phyloP scores from a whole-genome alignment of 2,797 vertebrate genomes.

The Rhinogobio ventralis region DNA sequence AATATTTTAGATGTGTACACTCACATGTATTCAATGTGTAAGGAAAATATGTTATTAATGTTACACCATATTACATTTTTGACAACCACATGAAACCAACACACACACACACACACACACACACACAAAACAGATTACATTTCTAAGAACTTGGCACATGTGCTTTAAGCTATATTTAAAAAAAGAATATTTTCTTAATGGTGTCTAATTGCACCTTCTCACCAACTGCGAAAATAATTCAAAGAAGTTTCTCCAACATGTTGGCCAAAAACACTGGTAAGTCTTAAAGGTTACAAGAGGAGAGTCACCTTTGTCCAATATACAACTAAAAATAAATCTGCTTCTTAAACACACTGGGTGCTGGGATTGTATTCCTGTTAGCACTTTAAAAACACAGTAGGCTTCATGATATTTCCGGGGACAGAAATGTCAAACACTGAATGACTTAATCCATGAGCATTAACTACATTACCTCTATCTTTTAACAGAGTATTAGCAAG shows the following conservation, averaged over 20 bases:
- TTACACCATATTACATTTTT: not conserved
- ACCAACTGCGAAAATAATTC: not conserved
- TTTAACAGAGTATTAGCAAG: slow-evolving; percentile 18
- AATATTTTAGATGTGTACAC: too few species aligned
- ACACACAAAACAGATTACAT: too few species aligned
- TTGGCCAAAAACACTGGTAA: not conserved
- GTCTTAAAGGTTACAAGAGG: not conserved
- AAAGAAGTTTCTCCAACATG: not conserved
- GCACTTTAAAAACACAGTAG: not conserved
- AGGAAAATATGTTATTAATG: too few species aligned
- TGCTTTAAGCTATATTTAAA: not conserved
- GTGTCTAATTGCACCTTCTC: not conserved
- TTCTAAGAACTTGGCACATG: too few species aligned
- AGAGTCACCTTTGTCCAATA: not conserved
- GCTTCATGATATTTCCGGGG: not conserved
- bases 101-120: too few species aligned
- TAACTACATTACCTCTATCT: slow-evolving; percentile 5
- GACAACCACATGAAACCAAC: not conserved
- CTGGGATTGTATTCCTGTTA: not conserved
- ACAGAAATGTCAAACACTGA: not conserved
- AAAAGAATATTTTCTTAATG: not conserved
- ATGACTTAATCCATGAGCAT: slow-evolving; percentile 1
- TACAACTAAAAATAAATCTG: not conserved
- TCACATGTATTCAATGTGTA: too few species aligned
- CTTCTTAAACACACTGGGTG: not conserved